A percentile compares a stretch with the other conserved stretches of the same genome.
Conservation (phyloP, 2,797 vertebrate genomes). For the Acipenser transmontanus region DNA sequence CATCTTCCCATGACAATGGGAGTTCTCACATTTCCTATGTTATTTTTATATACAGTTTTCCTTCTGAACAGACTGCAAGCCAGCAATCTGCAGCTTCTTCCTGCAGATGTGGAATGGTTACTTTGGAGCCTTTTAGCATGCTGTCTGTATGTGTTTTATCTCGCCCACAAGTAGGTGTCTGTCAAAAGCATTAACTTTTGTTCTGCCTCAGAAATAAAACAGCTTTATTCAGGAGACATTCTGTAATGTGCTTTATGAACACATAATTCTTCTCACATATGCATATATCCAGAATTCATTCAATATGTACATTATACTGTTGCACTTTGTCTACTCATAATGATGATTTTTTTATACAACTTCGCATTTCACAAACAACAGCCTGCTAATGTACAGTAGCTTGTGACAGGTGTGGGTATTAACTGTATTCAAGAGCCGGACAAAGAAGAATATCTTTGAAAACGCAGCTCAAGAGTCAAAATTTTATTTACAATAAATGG, state of each 20-base stretch:
- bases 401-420: too few relatives aligned
- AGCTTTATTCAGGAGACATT: background rate
- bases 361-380: too few relatives aligned
- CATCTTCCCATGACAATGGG: slow-evolving; percentile 28
- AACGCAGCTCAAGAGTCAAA: too few relatives aligned
- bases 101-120: background rate
- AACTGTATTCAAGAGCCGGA: too few relatives aligned
- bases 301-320: too few relatives aligned
- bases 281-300: too few relatives aligned
- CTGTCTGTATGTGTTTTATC: background rate
- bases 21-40: slow-evolving; percentile 22
- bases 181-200: background rate
- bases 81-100: background rate
- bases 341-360: too few relatives aligned
- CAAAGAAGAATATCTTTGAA: too few relatives aligned
- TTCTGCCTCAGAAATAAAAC: background rate
- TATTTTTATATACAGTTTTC: slow-evolving; percentile 35
- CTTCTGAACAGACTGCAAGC: slow-evolving; percentile 17
- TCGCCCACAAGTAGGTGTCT: background rate
- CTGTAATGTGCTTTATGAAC: background rate
- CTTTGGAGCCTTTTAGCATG: background rate
- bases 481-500: too few relatives aligned
- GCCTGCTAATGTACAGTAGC: too few relatives aligned
- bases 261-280: too few relatives aligned
- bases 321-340: too few relatives aligned